phyloP scores from a whole-genome alignment of 2,888 invertebrate species.

The Dichetophora obliterata region DNA sequence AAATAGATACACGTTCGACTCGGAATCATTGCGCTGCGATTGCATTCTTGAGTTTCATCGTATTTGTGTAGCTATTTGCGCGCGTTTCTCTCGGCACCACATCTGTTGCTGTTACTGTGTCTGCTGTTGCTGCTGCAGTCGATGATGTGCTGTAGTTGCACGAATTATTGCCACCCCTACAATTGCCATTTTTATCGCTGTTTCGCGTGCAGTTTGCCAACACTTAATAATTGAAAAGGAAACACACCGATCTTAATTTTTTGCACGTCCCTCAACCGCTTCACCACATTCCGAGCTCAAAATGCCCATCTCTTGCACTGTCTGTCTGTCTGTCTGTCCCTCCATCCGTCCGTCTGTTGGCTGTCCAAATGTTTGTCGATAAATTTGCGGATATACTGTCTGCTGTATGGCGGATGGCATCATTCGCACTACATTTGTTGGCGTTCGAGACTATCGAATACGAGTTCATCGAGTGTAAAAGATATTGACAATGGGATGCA shows the following conservation, averaged over 20 bases:
- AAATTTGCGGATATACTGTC: constrained; percentile 60
- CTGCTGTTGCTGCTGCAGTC: constrained; percentile 15
- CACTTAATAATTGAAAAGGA: constrained; percentile 48
- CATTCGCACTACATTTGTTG: constrained; percentile 55
- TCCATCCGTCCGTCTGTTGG: constrained; percentile 44
- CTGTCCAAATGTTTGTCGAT: constrained; percentile 64
- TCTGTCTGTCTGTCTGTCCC: constrained; percentile 30
- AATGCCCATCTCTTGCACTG: neutral
- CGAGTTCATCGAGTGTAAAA: constrained; percentile 55
- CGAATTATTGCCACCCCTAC: constrained; percentile 39
- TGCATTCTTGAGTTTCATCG: constrained; percentile 23
- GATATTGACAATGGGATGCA: constrained; percentile 67
- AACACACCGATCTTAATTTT: constrained; percentile 37
- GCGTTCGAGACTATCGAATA: constrained; percentile 13
- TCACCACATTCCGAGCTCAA: neutral
- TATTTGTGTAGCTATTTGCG: constrained; percentile 14
- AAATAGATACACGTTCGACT: constrained; percentile 18
- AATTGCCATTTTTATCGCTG: constrained; percentile 35
- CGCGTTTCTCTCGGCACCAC: constrained; percentile 27
- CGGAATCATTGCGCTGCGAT: constrained; percentile 4
- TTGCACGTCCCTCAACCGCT: neutral
- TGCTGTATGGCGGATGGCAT: constrained; percentile 59
- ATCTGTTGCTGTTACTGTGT: constrained; percentile 14
- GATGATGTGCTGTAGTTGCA: constrained; percentile 42
- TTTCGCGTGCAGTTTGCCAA: constrained; percentile 43